Evolutionary conservation across 2,797 vertebrate genomes (phyloP).

Genomic region (Scolopax rusticola): DNA sequence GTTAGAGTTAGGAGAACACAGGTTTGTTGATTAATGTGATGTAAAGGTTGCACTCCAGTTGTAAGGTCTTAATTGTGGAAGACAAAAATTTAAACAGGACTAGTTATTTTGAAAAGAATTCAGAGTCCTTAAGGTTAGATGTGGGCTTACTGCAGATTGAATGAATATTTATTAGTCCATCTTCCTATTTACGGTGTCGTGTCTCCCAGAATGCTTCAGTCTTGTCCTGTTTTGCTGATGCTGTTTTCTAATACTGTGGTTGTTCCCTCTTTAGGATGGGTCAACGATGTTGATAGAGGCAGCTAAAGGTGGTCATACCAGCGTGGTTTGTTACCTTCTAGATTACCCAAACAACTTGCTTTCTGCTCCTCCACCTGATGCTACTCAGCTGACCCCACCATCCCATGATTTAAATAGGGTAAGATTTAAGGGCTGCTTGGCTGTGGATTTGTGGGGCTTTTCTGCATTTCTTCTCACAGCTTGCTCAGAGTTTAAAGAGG

Average conservation of each 20-base stretch:
- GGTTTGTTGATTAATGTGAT: fast-evolving
- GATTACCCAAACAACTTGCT: conserved; percentile 87
- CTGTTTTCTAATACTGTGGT: background rate
- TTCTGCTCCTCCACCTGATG: conserved; percentile 84
- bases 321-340: conserved; percentile 86
- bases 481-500: background rate
- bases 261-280: conserved; percentile 76
- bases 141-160: background rate
- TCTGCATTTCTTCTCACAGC: background rate
- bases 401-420: conserved; percentile 87
- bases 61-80: background rate
- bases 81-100: fast-evolving
- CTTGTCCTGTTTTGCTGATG: background rate
- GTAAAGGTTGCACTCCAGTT: background rate
- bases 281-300: conserved; percentile 88
- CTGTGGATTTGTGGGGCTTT: background rate
- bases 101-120: fast-evolving
- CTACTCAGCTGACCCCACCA: conserved; percentile 85
- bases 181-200: fast-evolving
- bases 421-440: conserved; percentile 30
- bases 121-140: background rate
- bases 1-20: background rate
- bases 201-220: background rate
- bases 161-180: background rate
- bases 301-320: conserved; percentile 86